Percentiles rank a stretch among this genome's conserved stretches.
phyloP scores from a whole-genome alignment of 2,888 invertebrate species.

The Cantharis nigra region DNA sequence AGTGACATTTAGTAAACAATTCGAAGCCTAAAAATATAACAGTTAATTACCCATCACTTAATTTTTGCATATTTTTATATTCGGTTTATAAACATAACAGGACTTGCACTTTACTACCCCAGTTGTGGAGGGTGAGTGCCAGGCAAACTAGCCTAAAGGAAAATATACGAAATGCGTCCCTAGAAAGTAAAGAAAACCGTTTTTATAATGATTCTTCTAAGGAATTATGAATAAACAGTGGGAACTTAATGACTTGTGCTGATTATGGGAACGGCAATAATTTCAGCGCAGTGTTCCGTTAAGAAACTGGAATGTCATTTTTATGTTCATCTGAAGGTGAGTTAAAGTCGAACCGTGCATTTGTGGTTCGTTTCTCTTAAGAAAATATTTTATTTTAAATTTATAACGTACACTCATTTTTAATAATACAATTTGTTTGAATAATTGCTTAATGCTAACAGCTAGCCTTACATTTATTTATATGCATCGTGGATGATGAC shows the following conservation, averaged over 20 bases:
- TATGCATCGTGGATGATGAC: neutral
- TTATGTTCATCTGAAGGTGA: slow-evolving; percentile 44
- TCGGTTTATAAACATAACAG: slow-evolving; percentile 35
- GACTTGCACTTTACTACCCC: slow-evolving; percentile 46
- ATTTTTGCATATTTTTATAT: slow-evolving; percentile 47
- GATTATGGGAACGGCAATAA: slow-evolving; percentile 55
- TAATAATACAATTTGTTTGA: neutral
- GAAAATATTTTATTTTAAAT: neutral
- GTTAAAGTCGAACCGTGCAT: slow-evolving; percentile 30
- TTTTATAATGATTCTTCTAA: slow-evolving; percentile 44
- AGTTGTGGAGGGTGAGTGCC: slow-evolving; percentile 32
- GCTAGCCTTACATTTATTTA: neutral
- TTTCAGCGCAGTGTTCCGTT: slow-evolving; percentile 52
- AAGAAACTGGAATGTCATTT: slow-evolving; percentile 51
- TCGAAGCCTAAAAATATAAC: slow-evolving; percentile 51
- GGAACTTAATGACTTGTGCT: slow-evolving; percentile 56
- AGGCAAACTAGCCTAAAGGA: slow-evolving; percentile 27
- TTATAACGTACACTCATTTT: neutral
- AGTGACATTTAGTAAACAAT: slow-evolving; percentile 59
- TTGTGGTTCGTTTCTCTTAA: slow-evolving; percentile 9
- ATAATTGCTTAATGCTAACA: neutral
- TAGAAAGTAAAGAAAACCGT: slow-evolving; percentile 33
- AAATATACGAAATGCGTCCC: slow-evolving; percentile 28
- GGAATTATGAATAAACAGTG: slow-evolving; percentile 56
- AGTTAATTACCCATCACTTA: slow-evolving; percentile 57